These are phyloP conservation scores for Clytia hemisphaerica DNA, from an alignment of 30 jellyfish, hydroid and myxozoan species.

Conservation along the genomic window DNA sequence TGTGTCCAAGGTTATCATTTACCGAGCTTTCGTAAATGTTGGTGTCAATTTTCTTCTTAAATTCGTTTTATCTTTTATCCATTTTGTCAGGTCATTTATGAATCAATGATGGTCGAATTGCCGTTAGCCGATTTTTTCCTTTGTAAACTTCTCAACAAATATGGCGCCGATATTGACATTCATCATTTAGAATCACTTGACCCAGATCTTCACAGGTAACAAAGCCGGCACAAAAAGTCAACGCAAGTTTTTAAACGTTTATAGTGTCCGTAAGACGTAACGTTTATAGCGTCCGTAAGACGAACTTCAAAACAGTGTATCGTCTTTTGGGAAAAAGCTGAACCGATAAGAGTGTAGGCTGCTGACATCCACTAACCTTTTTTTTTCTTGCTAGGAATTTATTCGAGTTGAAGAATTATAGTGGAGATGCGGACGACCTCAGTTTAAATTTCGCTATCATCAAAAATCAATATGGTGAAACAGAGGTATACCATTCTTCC, in stretches of 20 bases:
- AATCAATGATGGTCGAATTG: constrained; percentile 94
- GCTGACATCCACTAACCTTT: no score
- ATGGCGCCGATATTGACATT: constrained; percentile 90
- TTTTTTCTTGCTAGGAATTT: constrained; percentile 43
- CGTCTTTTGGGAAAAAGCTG: no score
- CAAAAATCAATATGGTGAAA: constrained; percentile 69
- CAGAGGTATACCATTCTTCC: constrained; percentile 60
- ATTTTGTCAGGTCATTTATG: constrained; percentile 71
- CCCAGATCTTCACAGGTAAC: constrained; percentile 85
- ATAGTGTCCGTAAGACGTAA: neutral
- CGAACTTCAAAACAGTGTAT: no score
- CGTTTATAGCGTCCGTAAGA: no score
- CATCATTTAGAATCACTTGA: constrained; percentile 88
- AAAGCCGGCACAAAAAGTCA: neutral
- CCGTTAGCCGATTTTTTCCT: constrained; percentile 95
- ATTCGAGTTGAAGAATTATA: constrained; percentile 64
- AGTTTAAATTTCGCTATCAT: constrained; percentile 78
- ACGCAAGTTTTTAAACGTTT: neutral
- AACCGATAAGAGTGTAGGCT: no score
- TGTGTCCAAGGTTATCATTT: no score
- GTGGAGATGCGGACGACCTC: constrained; percentile 86
- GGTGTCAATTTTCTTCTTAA: no score
- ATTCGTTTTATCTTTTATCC: no score
- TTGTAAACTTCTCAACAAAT: constrained; percentile 72
- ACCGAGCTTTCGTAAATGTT: no score